Evolutionary conservation across 2,888 invertebrate genomes (phyloP).

Genomic region (Nezara viridula): DNA sequence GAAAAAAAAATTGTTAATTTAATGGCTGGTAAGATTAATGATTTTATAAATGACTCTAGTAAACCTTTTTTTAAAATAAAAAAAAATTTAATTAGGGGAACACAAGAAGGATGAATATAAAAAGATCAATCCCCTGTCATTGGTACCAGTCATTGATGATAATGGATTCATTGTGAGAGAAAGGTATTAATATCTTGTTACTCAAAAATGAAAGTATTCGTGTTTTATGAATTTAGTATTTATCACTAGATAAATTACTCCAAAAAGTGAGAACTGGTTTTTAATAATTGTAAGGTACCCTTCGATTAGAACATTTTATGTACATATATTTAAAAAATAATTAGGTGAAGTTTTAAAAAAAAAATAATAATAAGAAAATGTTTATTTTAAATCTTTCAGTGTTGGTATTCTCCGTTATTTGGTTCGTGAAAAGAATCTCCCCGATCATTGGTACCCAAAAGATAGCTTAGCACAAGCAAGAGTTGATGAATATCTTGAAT

Average conservation of each 20-base stretch:
- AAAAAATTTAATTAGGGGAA: conserved; percentile 70
- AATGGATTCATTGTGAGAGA: conserved; percentile 78
- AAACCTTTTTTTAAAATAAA: background rate
- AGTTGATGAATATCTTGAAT: conserved; percentile 72
- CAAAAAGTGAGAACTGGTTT: background rate
- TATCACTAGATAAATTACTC: background rate
- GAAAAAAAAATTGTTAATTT: conserved; percentile 41
- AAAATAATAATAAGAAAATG: background rate
- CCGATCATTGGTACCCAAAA: conserved; percentile 72
- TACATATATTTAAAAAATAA: background rate
- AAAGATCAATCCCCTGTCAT: conserved; percentile 75
- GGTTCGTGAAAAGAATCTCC: conserved; percentile 68
- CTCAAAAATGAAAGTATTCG: background rate
- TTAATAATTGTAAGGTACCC: background rate
- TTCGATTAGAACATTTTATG: background rate
- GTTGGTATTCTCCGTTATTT: conserved; percentile 72
- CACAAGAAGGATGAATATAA: conserved; percentile 76
- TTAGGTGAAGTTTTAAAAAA: background rate
- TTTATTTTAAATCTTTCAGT: conserved; percentile 67
- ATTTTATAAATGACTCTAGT: background rate
- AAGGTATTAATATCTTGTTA: conserved; percentile 67
- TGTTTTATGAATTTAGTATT: background rate
- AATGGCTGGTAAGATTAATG: conserved; percentile 36
- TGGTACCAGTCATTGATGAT: conserved; percentile 78
- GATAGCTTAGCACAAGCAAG: conserved; percentile 69